Conservation (phyloP, 2,797 vertebrate species). For the Hemitrygon akajei region DNA sequence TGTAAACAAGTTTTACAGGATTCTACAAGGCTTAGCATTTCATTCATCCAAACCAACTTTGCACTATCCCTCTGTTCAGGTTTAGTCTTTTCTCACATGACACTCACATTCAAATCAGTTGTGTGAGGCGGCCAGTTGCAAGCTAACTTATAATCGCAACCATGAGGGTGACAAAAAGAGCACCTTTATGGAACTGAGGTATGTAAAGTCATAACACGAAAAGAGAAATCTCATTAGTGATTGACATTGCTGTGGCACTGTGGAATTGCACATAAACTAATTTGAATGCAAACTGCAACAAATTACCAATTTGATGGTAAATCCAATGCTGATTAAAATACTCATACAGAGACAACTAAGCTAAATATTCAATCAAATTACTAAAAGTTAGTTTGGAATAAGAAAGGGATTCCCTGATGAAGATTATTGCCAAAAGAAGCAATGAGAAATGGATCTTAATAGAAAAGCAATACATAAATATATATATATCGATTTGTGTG, state of each 20-base stretch:
- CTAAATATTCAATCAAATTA: neutral
- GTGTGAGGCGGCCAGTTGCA: neutral
- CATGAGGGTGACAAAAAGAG: neutral
- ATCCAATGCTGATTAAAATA: neutral
- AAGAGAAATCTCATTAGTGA: neutral
- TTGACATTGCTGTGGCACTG: neutral
- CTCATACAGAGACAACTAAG: neutral
- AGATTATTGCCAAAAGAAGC: neutral
- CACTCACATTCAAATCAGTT: neutral
- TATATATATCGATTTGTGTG: neutral
- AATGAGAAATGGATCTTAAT: neutral
- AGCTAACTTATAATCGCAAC: neutral
- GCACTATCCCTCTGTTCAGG: neutral
- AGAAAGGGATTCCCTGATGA: neutral
- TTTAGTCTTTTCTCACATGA: neutral
- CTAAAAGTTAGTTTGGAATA: neutral
- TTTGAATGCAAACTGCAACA: neutral
- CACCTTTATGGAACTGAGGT: neutral
- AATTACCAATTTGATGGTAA: neutral
- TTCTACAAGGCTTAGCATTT: neutral
- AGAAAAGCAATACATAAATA: neutral
- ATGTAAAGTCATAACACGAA: neutral
- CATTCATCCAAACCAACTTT: neutral
- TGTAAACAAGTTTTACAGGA: neutral
- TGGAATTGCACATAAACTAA: neutral